Evolutionary conservation across 2,888 invertebrate species (phyloP), one percentile per base, ranked within the genome.

Genomic region (Dasysyrphus albostriatus): DNA sequence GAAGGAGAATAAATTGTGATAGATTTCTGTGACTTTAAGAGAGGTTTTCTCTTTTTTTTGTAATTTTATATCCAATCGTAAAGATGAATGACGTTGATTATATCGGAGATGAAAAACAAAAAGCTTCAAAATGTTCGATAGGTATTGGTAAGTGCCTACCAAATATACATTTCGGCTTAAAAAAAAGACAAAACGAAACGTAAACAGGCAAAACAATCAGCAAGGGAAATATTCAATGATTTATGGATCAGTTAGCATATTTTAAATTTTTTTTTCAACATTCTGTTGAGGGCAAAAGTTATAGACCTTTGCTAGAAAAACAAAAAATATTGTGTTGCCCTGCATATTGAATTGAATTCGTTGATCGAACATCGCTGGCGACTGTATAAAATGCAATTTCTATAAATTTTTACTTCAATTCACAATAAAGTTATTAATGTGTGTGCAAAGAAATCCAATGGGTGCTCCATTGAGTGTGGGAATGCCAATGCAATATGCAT

Each of bases 21-120:
- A n/a, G 51, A 54, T 75, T 58, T 74, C 54, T 8, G 29, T 54
- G 29, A 32, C 19, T 56, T 49, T 24, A 47, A 16, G 42, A n/a
- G n/a, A n/a, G n/a, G n/a, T n/a, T 10, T 34, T 14, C 24, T 24
- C n/a, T 24, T 65, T 72, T 47, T 39, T 47, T 32, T 6, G 77
- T 77, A 79, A 82, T 73, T 69, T 56, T 77, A 85, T 82, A 85
- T 76, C 81, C 76, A 81, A 76, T 72, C 65, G 54, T 47, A 19
- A 42, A 42, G 84, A 54, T 37, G 32, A 34, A 49, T 67, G 67
- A 67, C 63, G 9, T 37, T 44, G 79, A 85, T 85, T 77, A 74
- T 63, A 81, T 85, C 81, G 51, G 2, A 32, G 47, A 56, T 47
- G 47, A 76, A 63, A 75, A 75, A 79, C 79, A 79, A 81, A 76